phyloP scores from a whole-genome alignment of 2,113 vertebrate genomes.

The Anthoscopus minutus region DNA sequence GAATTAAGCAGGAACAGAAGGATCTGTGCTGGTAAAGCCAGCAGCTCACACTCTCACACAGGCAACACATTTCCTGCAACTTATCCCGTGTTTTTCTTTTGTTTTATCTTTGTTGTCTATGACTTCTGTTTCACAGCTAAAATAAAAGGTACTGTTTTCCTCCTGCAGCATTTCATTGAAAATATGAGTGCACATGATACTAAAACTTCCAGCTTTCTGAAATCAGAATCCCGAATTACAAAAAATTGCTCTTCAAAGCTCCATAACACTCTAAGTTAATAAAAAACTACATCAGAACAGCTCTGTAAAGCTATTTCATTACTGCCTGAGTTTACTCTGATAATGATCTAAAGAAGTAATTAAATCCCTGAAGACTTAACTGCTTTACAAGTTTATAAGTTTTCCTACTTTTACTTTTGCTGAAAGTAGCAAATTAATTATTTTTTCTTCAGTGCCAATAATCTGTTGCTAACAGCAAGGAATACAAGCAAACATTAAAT shows the following conservation, averaged over 20 bases:
- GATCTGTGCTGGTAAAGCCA: not conserved
- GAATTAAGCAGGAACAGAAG: not conserved
- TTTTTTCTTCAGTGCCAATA: not conserved
- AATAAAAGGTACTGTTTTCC: not conserved
- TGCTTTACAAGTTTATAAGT: not conserved
- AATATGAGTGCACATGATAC: not conserved
- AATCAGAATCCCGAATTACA: not conserved
- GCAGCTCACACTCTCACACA: not conserved
- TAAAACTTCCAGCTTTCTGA: not conserved
- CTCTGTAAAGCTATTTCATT: constrained; percentile 34
- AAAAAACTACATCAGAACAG: constrained; percentile 23
- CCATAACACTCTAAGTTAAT: not conserved
- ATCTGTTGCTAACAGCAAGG: not conserved
- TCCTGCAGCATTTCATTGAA: not conserved
- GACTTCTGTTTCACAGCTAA: not conserved
- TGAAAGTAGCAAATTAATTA: constrained; percentile 18
- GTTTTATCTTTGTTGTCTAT: not conserved
- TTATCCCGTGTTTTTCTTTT: not conserved
- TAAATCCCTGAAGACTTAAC: not conserved
- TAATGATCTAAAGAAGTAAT: not conserved
- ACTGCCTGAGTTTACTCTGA: not conserved
- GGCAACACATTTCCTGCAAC: not conserved
- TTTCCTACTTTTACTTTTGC: not conserved
- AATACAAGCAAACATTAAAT: not conserved
- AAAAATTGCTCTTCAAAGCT: constrained; percentile 15